Evolutionary conservation across 2,113 vertebrate species (phyloP), one percentile per base, ranked within the genome.

Genomic region (Eretmochelys imbricata): DNA sequence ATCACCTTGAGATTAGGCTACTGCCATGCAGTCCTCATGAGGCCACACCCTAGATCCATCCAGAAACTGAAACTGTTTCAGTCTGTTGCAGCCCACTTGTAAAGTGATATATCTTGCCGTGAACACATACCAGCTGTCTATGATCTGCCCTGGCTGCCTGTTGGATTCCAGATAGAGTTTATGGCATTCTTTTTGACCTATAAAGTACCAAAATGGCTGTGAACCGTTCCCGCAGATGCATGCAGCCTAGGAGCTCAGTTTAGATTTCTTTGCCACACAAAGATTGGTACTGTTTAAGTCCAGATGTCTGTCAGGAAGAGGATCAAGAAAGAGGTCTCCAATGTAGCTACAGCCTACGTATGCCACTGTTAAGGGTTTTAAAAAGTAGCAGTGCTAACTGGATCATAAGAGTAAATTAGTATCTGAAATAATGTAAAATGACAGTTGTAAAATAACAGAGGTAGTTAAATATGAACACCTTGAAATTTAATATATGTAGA

Each of bases 211-310:
- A 91, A 94, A 92, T 76, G 89, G 35, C 62, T 31, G 10, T 65
- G 79, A 91, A 57, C 10, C 19, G 3, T 92, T 88, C 27, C 51
- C 65, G 31, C 25, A 48, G 75, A 48, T 11, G 72, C 25, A 53
- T 84, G 81, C 84, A 90, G 2, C 1, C 49, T 51, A n/a, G 72
- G 46, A n/a, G 0, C 42, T 83, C 92, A 80, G 10, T 54, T 86
- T 31, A 86, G 51, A 24, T 57, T 69, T 89, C 50, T 92, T 91
- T 81, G 5, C 46, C 78, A 27, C 29, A 12, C 55, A 69, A 4
- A 19, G 0, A 0, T 35, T 62, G 25, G 12, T 31, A 65, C 75
- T 27, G 88, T 82, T 29, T 72, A 49, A 9, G 1, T 0, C 3
- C 42, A 48, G 42, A 46, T 78, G 80, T 0, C 91, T 84, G 62